phyloP scores from a whole-genome alignment of 2,797 vertebrate species.

The Sciaenops ocellatus region DNA sequence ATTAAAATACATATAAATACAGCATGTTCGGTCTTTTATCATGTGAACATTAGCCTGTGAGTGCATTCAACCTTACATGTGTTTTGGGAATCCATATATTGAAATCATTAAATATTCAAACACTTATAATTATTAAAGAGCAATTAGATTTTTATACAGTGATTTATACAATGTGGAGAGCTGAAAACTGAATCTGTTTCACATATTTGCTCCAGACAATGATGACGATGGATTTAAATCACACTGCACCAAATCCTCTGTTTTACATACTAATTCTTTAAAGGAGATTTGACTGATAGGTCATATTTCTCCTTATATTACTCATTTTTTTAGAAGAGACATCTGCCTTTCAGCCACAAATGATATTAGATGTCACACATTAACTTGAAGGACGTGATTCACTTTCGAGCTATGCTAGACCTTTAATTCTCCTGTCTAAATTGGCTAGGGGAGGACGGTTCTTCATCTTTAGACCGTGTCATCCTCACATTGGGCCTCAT shows the following conservation, averaged over 20 bases:
- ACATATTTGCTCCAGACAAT: slow-evolving; percentile 25
- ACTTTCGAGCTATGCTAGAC: slow-evolving; percentile 78
- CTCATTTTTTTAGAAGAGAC: slow-evolving; percentile 59
- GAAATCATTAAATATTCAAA: slow-evolving; percentile 60
- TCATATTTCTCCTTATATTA: slow-evolving; percentile 63
- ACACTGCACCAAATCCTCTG: slow-evolving; percentile 9
- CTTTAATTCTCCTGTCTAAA: slow-evolving; percentile 86
- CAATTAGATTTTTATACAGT: slow-evolving; percentile 38
- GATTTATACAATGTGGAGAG: not conserved
- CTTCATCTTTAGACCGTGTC: slow-evolving; percentile 86
- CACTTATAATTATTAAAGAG: slow-evolving; percentile 42
- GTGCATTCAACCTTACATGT: slow-evolving; percentile 41
- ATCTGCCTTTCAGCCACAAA: slow-evolving; percentile 86
- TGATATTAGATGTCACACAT: slow-evolving; percentile 78
- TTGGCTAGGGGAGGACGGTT: slow-evolving; percentile 80
- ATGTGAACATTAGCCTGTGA: slow-evolving; percentile 31
- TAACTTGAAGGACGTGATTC: slow-evolving; percentile 82
- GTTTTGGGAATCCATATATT: slow-evolving; percentile 48
- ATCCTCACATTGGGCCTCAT: slow-evolving; percentile 83
- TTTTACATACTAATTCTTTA: slow-evolving; percentile 29
- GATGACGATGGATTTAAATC: slow-evolving; percentile 37
- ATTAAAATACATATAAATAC: slow-evolving; percentile 56
- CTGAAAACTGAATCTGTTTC: slow-evolving; percentile 8
- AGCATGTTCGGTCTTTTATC: slow-evolving; percentile 35
- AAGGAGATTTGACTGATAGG: slow-evolving; percentile 53